Evolutionary conservation across 2,797 vertebrate genomes (phyloP).

Genomic region (Trachops cirrhosus): DNA sequence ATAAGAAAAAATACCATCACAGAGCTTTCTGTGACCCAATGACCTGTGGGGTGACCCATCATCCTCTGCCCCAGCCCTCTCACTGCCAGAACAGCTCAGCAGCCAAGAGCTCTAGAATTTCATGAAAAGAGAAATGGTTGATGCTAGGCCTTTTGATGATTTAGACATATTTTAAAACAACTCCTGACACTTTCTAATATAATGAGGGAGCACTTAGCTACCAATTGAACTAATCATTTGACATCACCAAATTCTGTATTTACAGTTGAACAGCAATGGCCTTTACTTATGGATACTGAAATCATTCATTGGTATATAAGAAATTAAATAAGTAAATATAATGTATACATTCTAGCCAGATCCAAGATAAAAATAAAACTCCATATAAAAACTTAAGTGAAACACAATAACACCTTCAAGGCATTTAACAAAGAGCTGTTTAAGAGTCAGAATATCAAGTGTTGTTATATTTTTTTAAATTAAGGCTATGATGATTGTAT

Average conservation of each 20-base stretch:
- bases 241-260: slow-evolving; percentile 40
- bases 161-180: slow-evolving; percentile 16
- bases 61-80: neutral
- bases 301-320: slow-evolving; percentile 2
- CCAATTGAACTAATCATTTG: slow-evolving; percentile 35
- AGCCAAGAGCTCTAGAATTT: slow-evolving; percentile 4
- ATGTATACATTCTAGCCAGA: slow-evolving; percentile 13
- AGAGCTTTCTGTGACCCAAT: neutral
- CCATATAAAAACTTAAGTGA: slow-evolving; percentile 17
- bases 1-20: neutral
- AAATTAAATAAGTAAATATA: slow-evolving; percentile 45
- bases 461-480: slow-evolving; percentile 13
- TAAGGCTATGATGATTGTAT: slow-evolving; percentile 32
- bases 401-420: slow-evolving; percentile 40
- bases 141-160: neutral
- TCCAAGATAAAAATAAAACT: slow-evolving; percentile 55
- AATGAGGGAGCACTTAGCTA: slow-evolving; percentile 1
- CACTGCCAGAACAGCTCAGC: neutral
- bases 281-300: slow-evolving; percentile 30
- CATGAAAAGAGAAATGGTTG: neutral
- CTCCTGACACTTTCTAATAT: slow-evolving; percentile 13
- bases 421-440: slow-evolving; percentile 52
- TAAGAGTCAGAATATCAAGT: slow-evolving; percentile 34
- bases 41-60: neutral
- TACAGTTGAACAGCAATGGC: slow-evolving; percentile 14